These are phyloP conservation scores for Falco punctatus DNA, from an alignment of 2,113 vertebrate genomes.

Conservation along the genomic window DNA sequence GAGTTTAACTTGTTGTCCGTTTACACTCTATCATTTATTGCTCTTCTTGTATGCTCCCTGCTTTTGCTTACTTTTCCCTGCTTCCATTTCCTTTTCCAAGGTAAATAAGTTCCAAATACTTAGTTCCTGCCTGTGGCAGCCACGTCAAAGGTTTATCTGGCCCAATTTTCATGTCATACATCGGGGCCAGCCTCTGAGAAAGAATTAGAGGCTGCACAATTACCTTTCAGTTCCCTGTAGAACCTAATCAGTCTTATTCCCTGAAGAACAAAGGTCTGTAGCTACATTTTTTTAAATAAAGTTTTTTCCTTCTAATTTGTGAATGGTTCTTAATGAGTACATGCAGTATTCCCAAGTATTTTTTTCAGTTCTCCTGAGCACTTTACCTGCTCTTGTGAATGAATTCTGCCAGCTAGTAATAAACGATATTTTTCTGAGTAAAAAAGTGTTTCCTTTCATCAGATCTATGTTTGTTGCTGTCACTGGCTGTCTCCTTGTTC, in stretches of 20 bases:
- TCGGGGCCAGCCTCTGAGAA: not conserved
- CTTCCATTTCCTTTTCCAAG: constrained; percentile 4
- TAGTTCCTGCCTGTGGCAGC: constrained; percentile 6
- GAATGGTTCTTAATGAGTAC: not conserved
- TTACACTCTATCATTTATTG: not conserved
- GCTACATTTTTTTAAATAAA: not conserved
- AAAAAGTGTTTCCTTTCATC: not conserved
- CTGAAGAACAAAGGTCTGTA: not conserved
- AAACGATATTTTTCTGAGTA: not conserved
- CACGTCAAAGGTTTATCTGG: not conserved
- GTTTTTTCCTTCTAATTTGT: not conserved
- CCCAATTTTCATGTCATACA: not conserved
- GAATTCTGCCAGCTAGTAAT: not conserved
- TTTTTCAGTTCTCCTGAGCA: not conserved
- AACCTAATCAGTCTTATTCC: not conserved
- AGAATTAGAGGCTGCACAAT: not conserved
- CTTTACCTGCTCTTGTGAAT: not conserved
- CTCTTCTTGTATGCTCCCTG: not conserved
- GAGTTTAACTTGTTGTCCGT: not conserved
- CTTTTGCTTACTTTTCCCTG: not conserved
- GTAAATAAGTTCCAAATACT: constrained; percentile 1
- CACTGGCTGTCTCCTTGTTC: not conserved
- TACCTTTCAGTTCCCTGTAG: not conserved
- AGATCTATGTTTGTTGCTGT: not conserved
- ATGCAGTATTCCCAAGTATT: not conserved